These are phyloP conservation scores for Andrena praecox DNA, from an alignment of 2,888 invertebrate species.

Conservation along the genomic window DNA sequence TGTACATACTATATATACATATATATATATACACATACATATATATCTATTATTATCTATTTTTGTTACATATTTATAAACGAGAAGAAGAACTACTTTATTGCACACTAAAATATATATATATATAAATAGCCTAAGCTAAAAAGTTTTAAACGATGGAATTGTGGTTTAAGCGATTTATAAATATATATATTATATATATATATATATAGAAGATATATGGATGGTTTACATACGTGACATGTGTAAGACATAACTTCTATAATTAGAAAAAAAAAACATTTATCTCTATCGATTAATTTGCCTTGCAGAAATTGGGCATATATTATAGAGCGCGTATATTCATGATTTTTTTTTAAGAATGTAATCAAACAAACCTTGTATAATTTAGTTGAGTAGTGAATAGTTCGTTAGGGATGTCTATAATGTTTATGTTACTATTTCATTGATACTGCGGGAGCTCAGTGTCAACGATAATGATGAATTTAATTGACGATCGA, in stretches of 20 bases:
- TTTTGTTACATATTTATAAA: conserved; percentile 82
- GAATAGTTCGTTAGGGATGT: conserved; percentile 72
- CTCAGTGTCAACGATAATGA: conserved; percentile 52
- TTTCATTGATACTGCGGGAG: conserved; percentile 57
- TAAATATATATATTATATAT: conserved; percentile 30
- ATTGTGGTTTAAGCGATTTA: conserved; percentile 54
- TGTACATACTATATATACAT: conserved; percentile 80
- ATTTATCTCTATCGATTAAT: conserved; percentile 64
- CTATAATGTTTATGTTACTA: conserved; percentile 67
- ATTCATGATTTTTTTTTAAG: conserved; percentile 53
- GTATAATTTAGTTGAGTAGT: conserved; percentile 78
- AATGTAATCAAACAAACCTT: conserved; percentile 77
- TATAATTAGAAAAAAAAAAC: conserved; percentile 58
- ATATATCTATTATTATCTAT: conserved; percentile 78
- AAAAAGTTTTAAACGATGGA: conserved; percentile 57
- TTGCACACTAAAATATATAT: conserved; percentile 63
- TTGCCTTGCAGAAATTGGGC: conserved; percentile 58
- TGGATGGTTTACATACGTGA: conserved; percentile 55
- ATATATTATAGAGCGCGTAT: conserved; percentile 65
- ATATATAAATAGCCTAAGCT: conserved; percentile 54
- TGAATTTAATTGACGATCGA: conserved; percentile 21
- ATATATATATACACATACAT: conserved; percentile 74
- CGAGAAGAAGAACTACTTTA: conserved; percentile 76
- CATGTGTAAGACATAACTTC: conserved; percentile 69
- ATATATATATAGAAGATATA: conserved; percentile 43